These are phyloP conservation scores for Ameiurus melas DNA, from an alignment of 2,113 vertebrate species.

Conservation along the genomic window DNA sequence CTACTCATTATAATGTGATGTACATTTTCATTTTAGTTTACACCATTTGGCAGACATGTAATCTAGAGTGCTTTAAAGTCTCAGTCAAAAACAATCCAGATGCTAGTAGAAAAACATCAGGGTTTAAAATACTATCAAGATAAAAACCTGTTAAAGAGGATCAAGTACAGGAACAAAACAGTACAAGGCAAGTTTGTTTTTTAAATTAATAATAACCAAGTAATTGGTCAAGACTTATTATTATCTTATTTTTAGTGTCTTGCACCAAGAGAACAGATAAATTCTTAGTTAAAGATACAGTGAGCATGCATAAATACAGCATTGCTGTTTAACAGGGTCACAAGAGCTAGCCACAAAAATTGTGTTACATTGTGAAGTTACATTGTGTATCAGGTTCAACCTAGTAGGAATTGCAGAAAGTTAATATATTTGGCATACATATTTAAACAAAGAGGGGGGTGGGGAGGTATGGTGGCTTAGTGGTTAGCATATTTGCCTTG, in stretches of 20 bases:
- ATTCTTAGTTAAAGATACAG: constrained; percentile 39
- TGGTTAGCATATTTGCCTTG: no score
- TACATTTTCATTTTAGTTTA: neutral
- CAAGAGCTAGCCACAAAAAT: no score
- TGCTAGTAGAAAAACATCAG: neutral
- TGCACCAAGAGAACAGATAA: constrained; percentile 29
- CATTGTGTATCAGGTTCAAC: neutral
- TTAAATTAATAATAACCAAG: neutral
- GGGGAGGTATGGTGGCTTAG: no score
- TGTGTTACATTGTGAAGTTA: no score
- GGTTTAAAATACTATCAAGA: neutral
- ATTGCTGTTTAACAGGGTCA: constrained; percentile 23
- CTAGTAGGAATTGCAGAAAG: neutral
- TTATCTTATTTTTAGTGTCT: constrained; percentile 8
- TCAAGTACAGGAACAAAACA: neutral
- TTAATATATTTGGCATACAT: neutral
- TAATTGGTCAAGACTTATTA: neutral
- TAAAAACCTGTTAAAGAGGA: neutral
- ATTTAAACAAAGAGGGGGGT: neutral
- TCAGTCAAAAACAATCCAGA: neutral
- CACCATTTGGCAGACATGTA: neutral
- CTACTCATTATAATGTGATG: constrained; percentile 12
- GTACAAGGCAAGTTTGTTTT: neutral
- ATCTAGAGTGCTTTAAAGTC: neutral
- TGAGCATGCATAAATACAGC: constrained; percentile 14